Evolutionary conservation across 2,797 vertebrate genomes (phyloP).

Genomic region (Poecile montanus): DNA sequence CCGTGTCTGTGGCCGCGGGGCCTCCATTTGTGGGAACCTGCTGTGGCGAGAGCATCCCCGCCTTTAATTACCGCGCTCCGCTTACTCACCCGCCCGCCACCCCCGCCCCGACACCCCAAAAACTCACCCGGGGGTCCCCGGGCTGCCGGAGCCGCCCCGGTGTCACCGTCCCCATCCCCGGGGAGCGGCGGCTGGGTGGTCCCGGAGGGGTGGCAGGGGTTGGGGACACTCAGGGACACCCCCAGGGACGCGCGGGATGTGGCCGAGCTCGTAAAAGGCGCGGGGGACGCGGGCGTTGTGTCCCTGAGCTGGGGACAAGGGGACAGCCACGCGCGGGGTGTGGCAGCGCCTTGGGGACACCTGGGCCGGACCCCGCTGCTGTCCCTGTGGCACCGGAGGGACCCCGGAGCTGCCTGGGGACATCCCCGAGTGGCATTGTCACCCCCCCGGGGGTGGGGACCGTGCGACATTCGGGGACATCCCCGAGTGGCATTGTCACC

Average conservation of each 20-base stretch:
- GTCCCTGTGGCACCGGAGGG: fast-evolving
- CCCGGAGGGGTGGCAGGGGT: background rate
- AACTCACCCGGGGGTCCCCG: background rate
- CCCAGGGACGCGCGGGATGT: background rate
- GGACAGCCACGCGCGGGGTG: background rate
- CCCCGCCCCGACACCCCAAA: background rate
- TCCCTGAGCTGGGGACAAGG: background rate
- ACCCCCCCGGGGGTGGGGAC: background rate
- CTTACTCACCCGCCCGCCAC: slow-evolving; percentile 73
- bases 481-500: background rate
- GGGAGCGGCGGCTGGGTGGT: background rate
- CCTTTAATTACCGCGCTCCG: slow-evolving; percentile 76
- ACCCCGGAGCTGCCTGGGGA: background rate
- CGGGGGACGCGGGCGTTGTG: background rate
- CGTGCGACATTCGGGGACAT: background rate
- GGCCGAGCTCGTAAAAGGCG: background rate
- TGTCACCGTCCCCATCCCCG: fast-evolving
- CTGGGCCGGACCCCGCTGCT: fast-evolving
- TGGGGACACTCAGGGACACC: background rate
- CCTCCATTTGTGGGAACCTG: slow-evolving; percentile 81
- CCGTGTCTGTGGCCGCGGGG: slow-evolving; percentile 80
- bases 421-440: background rate
- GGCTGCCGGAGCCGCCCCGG: background rate
- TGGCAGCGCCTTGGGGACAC: fast-evolving
- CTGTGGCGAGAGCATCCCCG: slow-evolving; percentile 77